Conservation (phyloP, 2,888 invertebrate species). For the Aspidiotus rigidus region DNA sequence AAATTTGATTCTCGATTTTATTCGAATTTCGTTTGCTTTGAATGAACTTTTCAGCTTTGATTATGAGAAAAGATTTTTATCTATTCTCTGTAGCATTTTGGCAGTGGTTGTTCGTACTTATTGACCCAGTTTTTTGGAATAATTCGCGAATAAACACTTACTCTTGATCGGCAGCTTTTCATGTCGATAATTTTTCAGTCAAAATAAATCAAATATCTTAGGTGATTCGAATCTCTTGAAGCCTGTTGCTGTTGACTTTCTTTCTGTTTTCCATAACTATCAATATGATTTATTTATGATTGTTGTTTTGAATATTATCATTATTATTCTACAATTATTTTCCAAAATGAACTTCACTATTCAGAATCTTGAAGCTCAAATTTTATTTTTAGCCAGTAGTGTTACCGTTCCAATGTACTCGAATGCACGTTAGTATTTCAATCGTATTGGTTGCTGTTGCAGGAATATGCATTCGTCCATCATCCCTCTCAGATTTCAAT, state of each 20-base stretch:
- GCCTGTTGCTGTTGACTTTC: slow-evolving; percentile 21
- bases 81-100: neutral
- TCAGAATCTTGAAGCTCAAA: neutral
- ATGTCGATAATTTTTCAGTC: neutral
- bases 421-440: neutral
- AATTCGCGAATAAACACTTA: slow-evolving; percentile 18
- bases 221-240: slow-evolving; percentile 2
- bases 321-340: too few species aligned
- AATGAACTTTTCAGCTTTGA: too few species aligned
- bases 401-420: neutral
- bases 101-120: neutral
- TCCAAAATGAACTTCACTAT: neutral
- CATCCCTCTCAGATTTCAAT: neutral
- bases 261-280: neutral
- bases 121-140: slow-evolving; percentile 29
- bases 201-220: slow-evolving; percentile 5
- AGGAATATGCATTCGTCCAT: neutral
- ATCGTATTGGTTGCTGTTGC: neutral
- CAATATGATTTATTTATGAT: too few species aligned
- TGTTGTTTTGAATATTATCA: too few species aligned
- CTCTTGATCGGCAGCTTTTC: slow-evolving; percentile 11
- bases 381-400: neutral
- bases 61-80: neutral
- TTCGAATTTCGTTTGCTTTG: too few species aligned
- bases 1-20: too few species aligned